A percentile compares a stretch with the other conserved stretches of the same genome.
Conservation (phyloP, 2,797 vertebrate species). For the Eremophila alpestris region DNA sequence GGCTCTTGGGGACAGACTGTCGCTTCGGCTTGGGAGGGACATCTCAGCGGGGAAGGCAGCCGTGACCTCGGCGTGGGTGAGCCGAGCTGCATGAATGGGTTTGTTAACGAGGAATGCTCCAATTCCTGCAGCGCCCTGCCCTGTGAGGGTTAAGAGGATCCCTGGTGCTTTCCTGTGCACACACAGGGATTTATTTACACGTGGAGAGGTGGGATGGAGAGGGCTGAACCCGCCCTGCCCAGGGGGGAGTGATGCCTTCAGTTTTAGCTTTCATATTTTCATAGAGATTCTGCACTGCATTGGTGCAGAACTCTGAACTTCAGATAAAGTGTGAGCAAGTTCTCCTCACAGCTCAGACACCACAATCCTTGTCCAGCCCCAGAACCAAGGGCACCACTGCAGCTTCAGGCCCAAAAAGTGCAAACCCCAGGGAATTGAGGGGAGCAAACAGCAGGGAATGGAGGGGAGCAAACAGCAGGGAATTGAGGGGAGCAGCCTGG, state of each 20-base stretch:
- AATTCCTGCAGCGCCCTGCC: background rate
- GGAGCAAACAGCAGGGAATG: background rate
- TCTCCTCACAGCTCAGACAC: background rate
- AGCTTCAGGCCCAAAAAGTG: background rate
- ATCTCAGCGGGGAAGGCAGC: background rate
- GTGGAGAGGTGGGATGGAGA: background rate
- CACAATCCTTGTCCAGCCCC: background rate
- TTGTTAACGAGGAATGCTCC: background rate
- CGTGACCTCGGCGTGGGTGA: background rate
- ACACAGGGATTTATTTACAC: constrained; percentile 34
- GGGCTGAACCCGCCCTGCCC: background rate
- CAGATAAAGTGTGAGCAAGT: accelerated
- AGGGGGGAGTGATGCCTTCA: background rate
- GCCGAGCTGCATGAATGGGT: background rate
- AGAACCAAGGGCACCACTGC: background rate
- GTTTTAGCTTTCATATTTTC: accelerated
- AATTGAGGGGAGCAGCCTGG: background rate
- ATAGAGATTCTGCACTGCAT: accelerated
- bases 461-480: background rate
- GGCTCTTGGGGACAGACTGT: constrained; percentile 34
- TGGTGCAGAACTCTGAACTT: background rate
- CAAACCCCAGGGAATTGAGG: background rate
- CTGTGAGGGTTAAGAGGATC: background rate
- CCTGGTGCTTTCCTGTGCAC: constrained; percentile 1
- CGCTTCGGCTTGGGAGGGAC: constrained; percentile 13